Evolutionary conservation across 35 echinoderm and acorn worm species (phyloP).

Genomic region (Chiridota heheva): DNA sequence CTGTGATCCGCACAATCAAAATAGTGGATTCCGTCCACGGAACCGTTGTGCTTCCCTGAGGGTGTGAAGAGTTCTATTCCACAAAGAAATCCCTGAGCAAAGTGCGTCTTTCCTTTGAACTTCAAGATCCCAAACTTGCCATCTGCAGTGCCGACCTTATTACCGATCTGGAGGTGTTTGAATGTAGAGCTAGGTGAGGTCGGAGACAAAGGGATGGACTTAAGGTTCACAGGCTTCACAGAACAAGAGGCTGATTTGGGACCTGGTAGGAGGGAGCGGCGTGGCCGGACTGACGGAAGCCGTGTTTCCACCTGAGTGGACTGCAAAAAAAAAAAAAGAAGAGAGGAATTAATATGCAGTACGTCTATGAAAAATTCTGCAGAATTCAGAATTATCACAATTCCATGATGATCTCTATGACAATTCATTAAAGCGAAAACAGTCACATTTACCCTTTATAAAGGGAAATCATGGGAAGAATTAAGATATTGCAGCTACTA

Average conservation of each 20-base stretch:
- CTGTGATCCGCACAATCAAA: conserved; percentile 77
- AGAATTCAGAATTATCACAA: too few species aligned
- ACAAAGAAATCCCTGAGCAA: conserved; percentile 80
- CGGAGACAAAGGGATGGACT: conserved; percentile 42
- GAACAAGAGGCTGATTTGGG: conserved; percentile 41
- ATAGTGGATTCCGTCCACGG: conserved; percentile 92
- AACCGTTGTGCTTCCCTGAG: conserved; percentile 84
- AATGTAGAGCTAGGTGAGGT: conserved; percentile 46
- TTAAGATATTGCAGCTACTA: too few species aligned
- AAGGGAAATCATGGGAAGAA: too few species aligned
- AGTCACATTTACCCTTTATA: too few species aligned
- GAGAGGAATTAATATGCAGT: conserved; percentile 14
- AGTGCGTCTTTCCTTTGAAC: conserved; percentile 95
- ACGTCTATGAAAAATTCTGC: background rate
- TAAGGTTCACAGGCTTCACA: conserved; percentile 21
- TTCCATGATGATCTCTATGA: too few species aligned
- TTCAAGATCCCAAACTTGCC: conserved; percentile 68
- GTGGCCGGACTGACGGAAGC: conserved; percentile 64
- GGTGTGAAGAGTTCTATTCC: conserved; percentile 80
- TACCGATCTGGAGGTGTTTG: conserved; percentile 73
- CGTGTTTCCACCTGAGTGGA: conserved; percentile 94
- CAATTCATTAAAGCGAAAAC: too few species aligned
- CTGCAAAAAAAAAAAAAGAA: conserved; percentile 55
- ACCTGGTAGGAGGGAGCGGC: conserved; percentile 77
- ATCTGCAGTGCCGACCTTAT: conserved; percentile 76